These are phyloP conservation scores for Dinoponera quadriceps DNA, from an alignment of 1,140 invertebrate genomes.

Conservation along the genomic window DNA sequence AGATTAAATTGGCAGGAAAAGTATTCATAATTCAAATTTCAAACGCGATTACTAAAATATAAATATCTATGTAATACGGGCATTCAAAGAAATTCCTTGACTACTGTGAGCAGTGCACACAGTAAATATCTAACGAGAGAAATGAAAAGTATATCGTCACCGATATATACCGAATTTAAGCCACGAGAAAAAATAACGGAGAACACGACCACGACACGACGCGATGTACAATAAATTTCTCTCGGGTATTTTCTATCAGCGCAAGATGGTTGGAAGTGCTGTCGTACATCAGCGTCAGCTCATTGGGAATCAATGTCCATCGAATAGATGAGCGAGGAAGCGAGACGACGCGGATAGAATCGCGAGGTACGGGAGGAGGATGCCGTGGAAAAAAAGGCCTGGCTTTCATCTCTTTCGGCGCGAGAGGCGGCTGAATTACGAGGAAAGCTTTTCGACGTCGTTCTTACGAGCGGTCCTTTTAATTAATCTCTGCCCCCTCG, in stretches of 20 bases:
- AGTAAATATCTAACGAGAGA: not conserved
- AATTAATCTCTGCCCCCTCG: constrained; percentile 72
- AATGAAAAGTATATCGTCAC: constrained; percentile 9
- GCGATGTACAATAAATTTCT: constrained; percentile 57
- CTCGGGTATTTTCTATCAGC: constrained; percentile 66
- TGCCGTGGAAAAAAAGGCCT: not conserved
- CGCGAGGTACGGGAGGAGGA: not conserved
- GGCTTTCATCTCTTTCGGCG: constrained; percentile 18
- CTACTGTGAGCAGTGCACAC: not conserved
- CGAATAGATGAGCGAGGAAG: constrained; percentile 21
- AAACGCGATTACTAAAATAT: too few relatives aligned
- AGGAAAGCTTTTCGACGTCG: constrained; percentile 71
- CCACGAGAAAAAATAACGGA: not conserved
- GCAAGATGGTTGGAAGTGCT: constrained; percentile 29
- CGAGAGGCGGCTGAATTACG: constrained; percentile 48
- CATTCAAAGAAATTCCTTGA: not conserved
- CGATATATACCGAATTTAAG: not conserved
- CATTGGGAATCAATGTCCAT: constrained; percentile 70
- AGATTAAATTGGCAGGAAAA: too few relatives aligned
- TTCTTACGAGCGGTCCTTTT: constrained; percentile 65
- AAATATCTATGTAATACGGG: too few relatives aligned
- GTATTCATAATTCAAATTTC: too few relatives aligned
- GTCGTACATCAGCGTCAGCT: constrained; percentile 66
- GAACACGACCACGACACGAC: constrained; percentile 37
- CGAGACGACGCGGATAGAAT: not conserved